These are phyloP conservation scores for Cyclophora albipunctata DNA, from an alignment of 2,888 invertebrate species.

Conservation along the genomic window DNA sequence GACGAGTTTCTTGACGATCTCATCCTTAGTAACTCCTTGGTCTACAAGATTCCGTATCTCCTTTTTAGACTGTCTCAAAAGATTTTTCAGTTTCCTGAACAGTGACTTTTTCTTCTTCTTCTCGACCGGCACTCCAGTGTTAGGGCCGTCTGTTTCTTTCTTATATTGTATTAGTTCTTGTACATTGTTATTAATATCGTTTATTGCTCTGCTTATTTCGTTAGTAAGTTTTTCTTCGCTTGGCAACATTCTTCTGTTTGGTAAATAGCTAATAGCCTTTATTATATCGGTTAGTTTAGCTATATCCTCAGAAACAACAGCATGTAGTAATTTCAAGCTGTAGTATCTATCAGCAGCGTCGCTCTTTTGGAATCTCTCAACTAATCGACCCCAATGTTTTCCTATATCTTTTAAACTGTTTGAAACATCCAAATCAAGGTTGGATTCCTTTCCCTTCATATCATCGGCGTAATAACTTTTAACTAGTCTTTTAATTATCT, in stretches of 20 bases:
- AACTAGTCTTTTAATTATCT: slow-evolving; percentile 38
- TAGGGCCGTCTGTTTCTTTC: not conserved
- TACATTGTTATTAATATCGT: slow-evolving; percentile 28
- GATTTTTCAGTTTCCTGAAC: slow-evolving; percentile 37
- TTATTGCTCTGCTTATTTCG: slow-evolving; percentile 27
- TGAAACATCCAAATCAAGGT: slow-evolving; percentile 33
- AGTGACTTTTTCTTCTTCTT: slow-evolving; percentile 35
- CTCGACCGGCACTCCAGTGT: not conserved
- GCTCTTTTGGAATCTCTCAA: slow-evolving; percentile 22
- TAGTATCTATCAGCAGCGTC: slow-evolving; percentile 29
- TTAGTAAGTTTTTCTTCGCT: slow-evolving; percentile 27
- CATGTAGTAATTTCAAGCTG: slow-evolving; percentile 42
- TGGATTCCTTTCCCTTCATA: slow-evolving; percentile 19
- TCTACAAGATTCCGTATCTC: slow-evolving; percentile 34
- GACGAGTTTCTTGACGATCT: slow-evolving; percentile 35
- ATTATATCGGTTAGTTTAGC: slow-evolving; percentile 38
- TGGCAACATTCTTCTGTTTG: slow-evolving; percentile 33
- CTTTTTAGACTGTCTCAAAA: slow-evolving; percentile 39
- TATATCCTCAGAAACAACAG: slow-evolving; percentile 35
- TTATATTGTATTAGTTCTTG: slow-evolving; percentile 21
- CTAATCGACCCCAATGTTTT: slow-evolving; percentile 31
- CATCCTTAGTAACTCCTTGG: slow-evolving; percentile 33
- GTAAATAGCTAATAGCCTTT: slow-evolving; percentile 30
- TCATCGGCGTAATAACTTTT: slow-evolving; percentile 30
- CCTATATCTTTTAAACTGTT: slow-evolving; percentile 37